Evolutionary conservation across 2,888 invertebrate species (phyloP), one percentile per base, ranked within the genome.

Genomic region (Lycia hirtaria): DNA sequence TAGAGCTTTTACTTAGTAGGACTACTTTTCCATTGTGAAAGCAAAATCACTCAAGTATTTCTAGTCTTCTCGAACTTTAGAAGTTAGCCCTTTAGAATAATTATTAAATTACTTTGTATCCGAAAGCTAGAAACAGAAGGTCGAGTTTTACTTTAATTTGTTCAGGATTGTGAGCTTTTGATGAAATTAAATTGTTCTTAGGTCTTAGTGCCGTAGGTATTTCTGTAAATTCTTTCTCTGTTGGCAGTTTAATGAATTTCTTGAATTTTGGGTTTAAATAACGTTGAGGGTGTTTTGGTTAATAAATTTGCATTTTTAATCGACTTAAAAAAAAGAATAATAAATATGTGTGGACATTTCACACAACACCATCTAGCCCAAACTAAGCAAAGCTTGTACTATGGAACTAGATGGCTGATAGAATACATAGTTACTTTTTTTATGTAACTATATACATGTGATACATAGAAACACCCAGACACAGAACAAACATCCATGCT

Each of bases 71-170:
- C 26, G 22, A 45, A 53, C 20, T 53, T 47, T 20, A 38, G 32
- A 47, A 47, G 32, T 24, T n/a, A 47, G 19, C 14, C 38, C 12
- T 55, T 44, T 49, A 43, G 26, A 49, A 26, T 7, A 38, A 49
- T 49, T 44, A 56, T 44, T 50, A 45, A 50, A 56, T 33, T 24
- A 51, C 50, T 51, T 45, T 45, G 19, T 45, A 56, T 51, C 33
- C 38, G 33, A 38, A 50, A 50, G n/a, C 51, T 51, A 56, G 56
- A 44, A 45, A 51, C 56, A 56, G 40, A 50, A 49, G 49, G 22
- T 15, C 7, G 19, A 43, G 48, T 43, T 55, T 49, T 37, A 37
- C 41, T 55, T 43, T 49, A 49, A 55, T 55, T 49, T 33, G 48
- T 43, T 55, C n/a, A 30, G 30, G 26, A 33, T 26, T 26, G 20